Conservation (phyloP, 2,888 invertebrate genomes). For the Phyllotreta striolata region DNA sequence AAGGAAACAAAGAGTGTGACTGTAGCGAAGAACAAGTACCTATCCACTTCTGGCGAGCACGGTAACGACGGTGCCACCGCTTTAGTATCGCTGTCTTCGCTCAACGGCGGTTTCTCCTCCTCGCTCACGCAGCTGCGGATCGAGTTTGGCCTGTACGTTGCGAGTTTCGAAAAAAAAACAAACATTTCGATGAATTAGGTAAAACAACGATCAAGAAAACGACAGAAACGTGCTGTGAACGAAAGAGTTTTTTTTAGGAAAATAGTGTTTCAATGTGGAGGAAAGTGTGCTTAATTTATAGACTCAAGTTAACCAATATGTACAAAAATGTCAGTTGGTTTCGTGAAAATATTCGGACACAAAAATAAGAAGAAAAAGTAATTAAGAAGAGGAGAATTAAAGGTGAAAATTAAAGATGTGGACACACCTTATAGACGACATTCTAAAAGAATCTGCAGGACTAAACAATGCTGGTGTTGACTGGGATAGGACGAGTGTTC, state of each 20-base stretch:
- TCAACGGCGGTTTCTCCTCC: constrained; percentile 50
- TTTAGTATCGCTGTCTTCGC: constrained; percentile 55
- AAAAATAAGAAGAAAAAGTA: not conserved
- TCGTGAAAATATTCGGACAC: not conserved
- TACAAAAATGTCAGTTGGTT: not conserved
- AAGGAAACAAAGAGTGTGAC: constrained; percentile 22
- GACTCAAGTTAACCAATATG: constrained; percentile 1
- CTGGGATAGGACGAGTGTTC: constrained; percentile 49
- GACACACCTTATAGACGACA: constrained; percentile 52
- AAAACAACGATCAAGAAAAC: too few species aligned
- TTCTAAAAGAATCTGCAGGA: constrained; percentile 58
- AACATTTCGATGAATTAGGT: too few species aligned
- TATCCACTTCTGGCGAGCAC: constrained; percentile 54
- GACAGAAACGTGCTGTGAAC: too few species aligned
- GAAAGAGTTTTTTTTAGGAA: too few species aligned
- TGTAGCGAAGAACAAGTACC: constrained; percentile 48
- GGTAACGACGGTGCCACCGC: constrained; percentile 52
- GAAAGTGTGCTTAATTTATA: not conserved
- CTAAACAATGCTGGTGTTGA: constrained; percentile 55
- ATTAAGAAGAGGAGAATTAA: not conserved
- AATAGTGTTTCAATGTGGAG: too few species aligned
- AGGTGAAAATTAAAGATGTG: not conserved
- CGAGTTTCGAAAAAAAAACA: constrained; percentile 32
- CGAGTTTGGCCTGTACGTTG: constrained; percentile 49
- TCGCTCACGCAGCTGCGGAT: constrained; percentile 46